These are phyloP conservation scores for Thunnus thynnus DNA, from an alignment of 2,113 vertebrate genomes.

Conservation along the genomic window DNA sequence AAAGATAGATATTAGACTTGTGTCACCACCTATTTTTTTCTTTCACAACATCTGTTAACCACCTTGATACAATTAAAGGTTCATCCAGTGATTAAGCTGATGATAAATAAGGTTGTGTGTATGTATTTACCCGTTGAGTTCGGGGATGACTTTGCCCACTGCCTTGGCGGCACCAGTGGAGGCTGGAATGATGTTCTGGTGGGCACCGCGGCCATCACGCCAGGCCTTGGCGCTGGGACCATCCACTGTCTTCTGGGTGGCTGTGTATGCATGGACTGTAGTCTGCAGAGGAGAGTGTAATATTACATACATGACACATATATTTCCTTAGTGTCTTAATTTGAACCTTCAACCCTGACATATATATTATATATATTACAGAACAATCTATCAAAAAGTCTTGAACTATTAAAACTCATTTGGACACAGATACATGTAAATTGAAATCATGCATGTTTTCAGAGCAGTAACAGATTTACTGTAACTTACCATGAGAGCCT, in stretches of 20 bases:
- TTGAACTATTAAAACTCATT: background rate
- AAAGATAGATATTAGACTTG: background rate
- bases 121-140: conserved; percentile 88
- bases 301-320: background rate
- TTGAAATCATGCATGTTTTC: background rate
- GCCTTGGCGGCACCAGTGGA: conserved; percentile 92
- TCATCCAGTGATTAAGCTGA: background rate
- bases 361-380: background rate
- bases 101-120: too few relatives aligned
- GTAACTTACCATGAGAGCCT: conserved; percentile 90
- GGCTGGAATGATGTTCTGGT: conserved; percentile 93
- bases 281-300: conserved; percentile 80
- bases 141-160: conserved; percentile 91
- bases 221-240: conserved; percentile 91
- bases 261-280: conserved; percentile 93
- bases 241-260: conserved; percentile 94
- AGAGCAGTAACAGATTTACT: background rate
- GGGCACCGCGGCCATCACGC: conserved; percentile 90
- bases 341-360: background rate
- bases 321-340: background rate
- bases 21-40: background rate
- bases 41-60: background rate
- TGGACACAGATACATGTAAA: background rate
- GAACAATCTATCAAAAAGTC: background rate
- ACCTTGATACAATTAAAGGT: background rate